Conservation (phyloP, 2,113 vertebrate genomes). For the Ceyx melanurus region DNA sequence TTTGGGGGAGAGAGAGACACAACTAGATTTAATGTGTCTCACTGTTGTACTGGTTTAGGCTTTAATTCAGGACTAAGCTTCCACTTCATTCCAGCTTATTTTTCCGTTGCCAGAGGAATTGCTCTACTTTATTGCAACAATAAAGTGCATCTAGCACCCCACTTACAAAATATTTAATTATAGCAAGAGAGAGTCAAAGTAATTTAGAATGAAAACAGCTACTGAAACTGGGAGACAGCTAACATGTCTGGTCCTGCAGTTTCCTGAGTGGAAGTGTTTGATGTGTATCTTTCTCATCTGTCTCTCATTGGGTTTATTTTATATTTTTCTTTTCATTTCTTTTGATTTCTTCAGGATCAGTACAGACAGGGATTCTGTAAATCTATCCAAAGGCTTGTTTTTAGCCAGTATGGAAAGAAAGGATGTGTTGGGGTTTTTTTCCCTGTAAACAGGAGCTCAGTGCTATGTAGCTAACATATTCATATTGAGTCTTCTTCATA, state of each 20-base stretch:
- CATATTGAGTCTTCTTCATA: not conserved
- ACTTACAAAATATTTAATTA: not conserved
- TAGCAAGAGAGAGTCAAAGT: not conserved
- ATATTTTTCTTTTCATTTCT: not conserved
- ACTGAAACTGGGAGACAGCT: not conserved
- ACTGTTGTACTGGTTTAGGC: not conserved
- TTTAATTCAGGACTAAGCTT: not conserved
- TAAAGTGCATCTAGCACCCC: not conserved
- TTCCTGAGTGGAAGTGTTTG: not conserved
- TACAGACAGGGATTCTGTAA: not conserved
- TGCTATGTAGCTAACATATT: not conserved
- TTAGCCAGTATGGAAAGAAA: not conserved
- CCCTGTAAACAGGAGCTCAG: not conserved
- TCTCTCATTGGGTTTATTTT: not conserved
- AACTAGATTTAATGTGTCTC: not conserved
- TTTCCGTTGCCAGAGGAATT: not conserved
- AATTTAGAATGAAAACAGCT: not conserved
- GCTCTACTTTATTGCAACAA: not conserved
- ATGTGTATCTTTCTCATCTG: not conserved
- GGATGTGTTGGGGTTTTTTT: not conserved
- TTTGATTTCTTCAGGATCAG: not conserved
- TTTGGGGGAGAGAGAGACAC: not conserved
- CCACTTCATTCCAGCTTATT: not conserved
- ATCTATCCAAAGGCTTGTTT: not conserved
- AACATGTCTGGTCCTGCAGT: not conserved